These are phyloP conservation scores for Amphiprion percula DNA, from an alignment of 2,113 vertebrate genomes.

Conservation along the genomic window DNA sequence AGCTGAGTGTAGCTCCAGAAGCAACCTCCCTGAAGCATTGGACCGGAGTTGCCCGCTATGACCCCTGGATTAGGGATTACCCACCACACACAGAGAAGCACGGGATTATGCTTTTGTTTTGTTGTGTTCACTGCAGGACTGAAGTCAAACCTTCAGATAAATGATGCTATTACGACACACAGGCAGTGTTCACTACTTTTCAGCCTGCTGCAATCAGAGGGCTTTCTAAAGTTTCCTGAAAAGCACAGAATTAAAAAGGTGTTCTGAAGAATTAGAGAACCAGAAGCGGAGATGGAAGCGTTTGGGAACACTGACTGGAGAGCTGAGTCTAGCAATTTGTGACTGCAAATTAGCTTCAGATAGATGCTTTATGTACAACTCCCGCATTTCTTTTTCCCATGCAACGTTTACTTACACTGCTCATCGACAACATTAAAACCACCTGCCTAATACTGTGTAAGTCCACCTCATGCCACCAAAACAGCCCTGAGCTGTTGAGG, in stretches of 20 bases:
- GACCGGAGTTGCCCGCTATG: slow-evolving; percentile 17
- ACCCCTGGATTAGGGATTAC: slow-evolving; percentile 70
- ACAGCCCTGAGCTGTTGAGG: too few relatives aligned
- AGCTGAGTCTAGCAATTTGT: not conserved
- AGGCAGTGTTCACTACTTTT: not conserved
- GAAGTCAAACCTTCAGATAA: slow-evolving; percentile 17
- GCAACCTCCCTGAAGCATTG: slow-evolving; percentile 1
- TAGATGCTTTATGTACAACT: not conserved
- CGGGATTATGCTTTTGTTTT: slow-evolving; percentile 56
- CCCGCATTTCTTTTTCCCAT: not conserved
- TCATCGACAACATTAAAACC: too few relatives aligned
- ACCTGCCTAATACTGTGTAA: too few relatives aligned
- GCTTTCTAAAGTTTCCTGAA: not conserved
- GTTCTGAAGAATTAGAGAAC: not conserved
- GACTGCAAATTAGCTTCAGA: not conserved
- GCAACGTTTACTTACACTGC: too few relatives aligned
- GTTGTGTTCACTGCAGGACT: slow-evolving; percentile 9
- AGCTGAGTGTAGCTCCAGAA: slow-evolving; percentile 16
- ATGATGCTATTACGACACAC: not conserved
- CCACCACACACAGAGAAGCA: slow-evolving; percentile 16
- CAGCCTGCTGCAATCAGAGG: not conserved
- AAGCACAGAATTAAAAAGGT: not conserved
- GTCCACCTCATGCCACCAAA: too few relatives aligned
- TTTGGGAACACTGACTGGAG: not conserved
- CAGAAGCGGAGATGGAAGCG: not conserved